These are phyloP conservation scores for Alectura lathami DNA, from an alignment of 2,113 vertebrate genomes.

Conservation along the genomic window DNA sequence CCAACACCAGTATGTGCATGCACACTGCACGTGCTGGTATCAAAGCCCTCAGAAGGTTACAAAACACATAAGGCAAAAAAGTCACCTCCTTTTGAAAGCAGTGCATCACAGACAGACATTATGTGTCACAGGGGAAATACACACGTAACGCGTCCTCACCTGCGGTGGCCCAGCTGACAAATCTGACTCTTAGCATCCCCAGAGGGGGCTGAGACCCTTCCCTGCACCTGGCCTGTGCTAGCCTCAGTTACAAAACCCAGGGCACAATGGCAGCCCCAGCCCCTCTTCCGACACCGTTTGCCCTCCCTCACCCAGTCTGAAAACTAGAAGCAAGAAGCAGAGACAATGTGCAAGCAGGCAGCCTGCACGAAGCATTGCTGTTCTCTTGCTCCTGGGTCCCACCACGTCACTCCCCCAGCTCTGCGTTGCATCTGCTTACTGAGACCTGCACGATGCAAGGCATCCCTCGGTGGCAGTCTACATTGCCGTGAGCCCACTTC, in stretches of 20 bases:
- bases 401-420: not conserved
- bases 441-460: not conserved
- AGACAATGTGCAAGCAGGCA: not conserved
- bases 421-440: not conserved
- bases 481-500: not conserved
- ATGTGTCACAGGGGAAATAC: not conserved
- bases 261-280: not conserved
- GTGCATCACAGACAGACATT: rapidly evolving
- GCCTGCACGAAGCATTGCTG: not conserved
- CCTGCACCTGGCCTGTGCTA: not conserved
- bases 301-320: not conserved
- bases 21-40: rapidly evolving
- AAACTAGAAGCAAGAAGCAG: not conserved
- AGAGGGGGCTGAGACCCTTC: not conserved
- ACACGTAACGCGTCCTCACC: rapidly evolving
- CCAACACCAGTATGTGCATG: not conserved
- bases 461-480: not conserved
- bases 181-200: not conserved
- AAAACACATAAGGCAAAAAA: not conserved
- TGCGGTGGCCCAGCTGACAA: not conserved
- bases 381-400: not conserved
- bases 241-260: not conserved
- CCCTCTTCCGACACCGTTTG: not conserved
- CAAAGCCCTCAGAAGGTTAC: not conserved
- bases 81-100: not conserved